These are phyloP conservation scores for Chloromyia formosa DNA, from an alignment of 2,888 invertebrate genomes.

Conservation along the genomic window DNA sequence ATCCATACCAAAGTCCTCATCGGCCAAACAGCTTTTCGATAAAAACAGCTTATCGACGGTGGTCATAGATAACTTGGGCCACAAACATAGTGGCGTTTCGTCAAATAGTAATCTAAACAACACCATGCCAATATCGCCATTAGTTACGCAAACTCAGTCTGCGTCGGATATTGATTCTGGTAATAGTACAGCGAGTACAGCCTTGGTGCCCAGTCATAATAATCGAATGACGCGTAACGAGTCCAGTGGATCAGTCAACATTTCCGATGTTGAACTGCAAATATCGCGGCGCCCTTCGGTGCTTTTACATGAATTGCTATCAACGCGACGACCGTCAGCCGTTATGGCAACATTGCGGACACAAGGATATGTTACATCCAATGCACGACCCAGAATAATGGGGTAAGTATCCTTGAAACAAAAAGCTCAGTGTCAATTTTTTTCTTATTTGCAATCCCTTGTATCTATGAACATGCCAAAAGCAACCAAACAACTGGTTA, in stretches of 20 bases:
- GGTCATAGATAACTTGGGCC: conserved; percentile 23
- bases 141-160: conserved; percentile 39
- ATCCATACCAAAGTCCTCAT: conserved; percentile 43
- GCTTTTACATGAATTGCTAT: conserved; percentile 61
- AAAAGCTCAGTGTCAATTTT: too few relatives aligned
- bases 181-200: conserved; percentile 8
- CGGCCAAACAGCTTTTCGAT: conserved; percentile 44
- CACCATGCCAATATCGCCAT: conserved; percentile 41
- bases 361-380: conserved; percentile 44
- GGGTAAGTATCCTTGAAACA: conserved; percentile 56
- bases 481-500: too few relatives aligned
- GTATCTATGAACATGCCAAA: too few relatives aligned
- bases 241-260: conserved; percentile 53
- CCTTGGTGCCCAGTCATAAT: conserved; percentile 33
- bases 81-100: conserved; percentile 28
- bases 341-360: conserved; percentile 67
- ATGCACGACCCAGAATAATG: conserved; percentile 53
- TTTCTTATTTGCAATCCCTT: too few relatives aligned
- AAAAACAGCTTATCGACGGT: conserved; percentile 21
- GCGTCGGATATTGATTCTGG: conserved; percentile 31
- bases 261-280: conserved; percentile 56
- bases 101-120: conserved; percentile 27
- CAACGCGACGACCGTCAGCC: conserved; percentile 68
- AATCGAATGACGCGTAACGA: conserved; percentile 54
- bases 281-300: conserved; percentile 62